phyloP scores from a whole-genome alignment of 2,797 vertebrate species.

The Limnodromus scolopaceus region DNA sequence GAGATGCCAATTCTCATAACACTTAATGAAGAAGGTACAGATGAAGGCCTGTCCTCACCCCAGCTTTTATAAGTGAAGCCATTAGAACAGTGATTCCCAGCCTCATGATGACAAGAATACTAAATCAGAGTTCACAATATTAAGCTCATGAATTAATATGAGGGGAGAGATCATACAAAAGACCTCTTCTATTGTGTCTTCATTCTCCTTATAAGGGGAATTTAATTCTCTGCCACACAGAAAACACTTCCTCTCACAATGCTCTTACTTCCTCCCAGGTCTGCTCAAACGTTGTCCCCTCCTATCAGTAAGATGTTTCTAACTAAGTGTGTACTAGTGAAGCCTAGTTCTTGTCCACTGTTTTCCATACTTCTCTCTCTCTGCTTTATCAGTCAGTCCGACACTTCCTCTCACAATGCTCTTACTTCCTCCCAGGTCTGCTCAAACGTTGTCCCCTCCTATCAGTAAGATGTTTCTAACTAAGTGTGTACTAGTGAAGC shows the following conservation, averaged over 20 bases:
- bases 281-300: background rate
- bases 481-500: background rate
- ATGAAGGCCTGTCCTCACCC: background rate
- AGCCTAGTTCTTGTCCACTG: background rate
- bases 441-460: background rate
- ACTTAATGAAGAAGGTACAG: background rate
- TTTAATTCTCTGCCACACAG: background rate
- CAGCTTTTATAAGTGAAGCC: background rate
- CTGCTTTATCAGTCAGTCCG: too few species aligned
- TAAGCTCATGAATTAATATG: background rate
- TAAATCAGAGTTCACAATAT: background rate
- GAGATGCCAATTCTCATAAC: background rate
- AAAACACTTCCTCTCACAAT: background rate
- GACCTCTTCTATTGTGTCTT: background rate
- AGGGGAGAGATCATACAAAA: background rate
- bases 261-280: background rate
- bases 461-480: background rate
- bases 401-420: background rate
- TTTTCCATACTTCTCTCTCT: background rate
- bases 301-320: background rate
- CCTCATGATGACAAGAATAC: background rate
- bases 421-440: background rate
- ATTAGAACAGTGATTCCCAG: background rate
- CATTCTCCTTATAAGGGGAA: background rate
- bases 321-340: background rate